A percentile compares a stretch with the other conserved stretches of the same genome.
These are phyloP conservation scores for Acrobeloides nanus DNA, from an alignment of 2,888 invertebrate species.

Conservation along the genomic window DNA sequence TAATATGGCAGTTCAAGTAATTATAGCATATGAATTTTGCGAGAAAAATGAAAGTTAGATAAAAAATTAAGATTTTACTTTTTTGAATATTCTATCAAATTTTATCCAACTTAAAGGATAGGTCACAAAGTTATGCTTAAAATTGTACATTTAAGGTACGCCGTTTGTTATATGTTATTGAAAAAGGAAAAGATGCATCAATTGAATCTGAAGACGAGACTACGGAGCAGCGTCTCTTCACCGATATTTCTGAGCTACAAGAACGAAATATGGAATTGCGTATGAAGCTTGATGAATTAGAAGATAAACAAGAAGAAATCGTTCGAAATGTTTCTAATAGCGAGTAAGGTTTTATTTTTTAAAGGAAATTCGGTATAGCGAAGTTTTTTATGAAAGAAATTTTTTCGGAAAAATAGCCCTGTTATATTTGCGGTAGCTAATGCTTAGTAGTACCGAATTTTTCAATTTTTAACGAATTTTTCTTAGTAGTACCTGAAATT, in stretches of 20 bases:
- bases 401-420: no score
- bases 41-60: no score
- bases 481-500: no score
- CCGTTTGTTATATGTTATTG: constrained; percentile 14
- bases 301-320: constrained; percentile 12
- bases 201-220: not conserved
- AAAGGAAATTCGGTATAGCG: not conserved
- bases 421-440: no score
- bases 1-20: constrained; percentile 9
- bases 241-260: constrained; percentile 19
- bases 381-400: no score
- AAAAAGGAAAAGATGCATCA: constrained; percentile 6
- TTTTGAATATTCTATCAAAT: no score
- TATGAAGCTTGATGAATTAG: constrained; percentile 11
- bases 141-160: constrained; percentile 9
- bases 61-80: no score
- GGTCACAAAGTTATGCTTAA: no score
- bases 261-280: constrained; percentile 18
- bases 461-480: no score
- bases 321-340: constrained; percentile 11
- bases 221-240: constrained; percentile 13
- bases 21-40: no score
- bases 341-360: constrained; percentile 10
- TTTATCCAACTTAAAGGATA: no score
- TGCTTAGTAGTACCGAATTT: no score